A percentile compares a stretch with the other conserved stretches of the same genome.
Conservation (phyloP, 2,113 vertebrate genomes). For the Macrotus californicus region DNA sequence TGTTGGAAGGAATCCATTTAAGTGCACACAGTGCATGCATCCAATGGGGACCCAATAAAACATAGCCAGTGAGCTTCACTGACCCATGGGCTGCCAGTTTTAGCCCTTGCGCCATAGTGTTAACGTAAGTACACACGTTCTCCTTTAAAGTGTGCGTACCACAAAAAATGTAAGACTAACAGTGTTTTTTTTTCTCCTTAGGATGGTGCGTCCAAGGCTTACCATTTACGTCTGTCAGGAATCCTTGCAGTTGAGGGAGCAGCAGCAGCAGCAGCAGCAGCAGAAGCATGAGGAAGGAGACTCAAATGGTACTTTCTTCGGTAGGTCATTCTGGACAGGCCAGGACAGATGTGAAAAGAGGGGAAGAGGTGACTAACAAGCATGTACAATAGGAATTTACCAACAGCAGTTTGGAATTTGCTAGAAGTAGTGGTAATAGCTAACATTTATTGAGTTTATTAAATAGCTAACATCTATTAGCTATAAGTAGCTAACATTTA, state of each 20-base stretch:
- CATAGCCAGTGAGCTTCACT: neutral
- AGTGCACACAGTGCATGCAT: fast-evolving
- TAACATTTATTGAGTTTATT: neutral
- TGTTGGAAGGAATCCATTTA: neutral
- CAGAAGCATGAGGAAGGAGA: slow-evolving; percentile 94
- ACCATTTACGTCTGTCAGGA: slow-evolving; percentile 98
- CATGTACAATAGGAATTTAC: neutral
- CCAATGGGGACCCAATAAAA: neutral
- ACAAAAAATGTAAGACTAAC: neutral
- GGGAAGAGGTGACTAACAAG: neutral
- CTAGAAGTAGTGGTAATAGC: neutral
- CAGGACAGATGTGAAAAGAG: neutral
- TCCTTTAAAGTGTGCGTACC: neutral
- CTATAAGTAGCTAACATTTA: too few relatives aligned
- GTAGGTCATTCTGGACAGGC: slow-evolving; percentile 74
- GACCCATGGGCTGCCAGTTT: neutral
- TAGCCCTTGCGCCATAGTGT: neutral
- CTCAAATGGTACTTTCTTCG: slow-evolving; percentile 88
- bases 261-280: slow-evolving; percentile 84
- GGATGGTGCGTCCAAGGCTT: slow-evolving; percentile 92
- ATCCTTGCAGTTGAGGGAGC: slow-evolving; percentile 88
- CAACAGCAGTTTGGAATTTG: neutral
- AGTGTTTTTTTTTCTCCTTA: slow-evolving; percentile 34
- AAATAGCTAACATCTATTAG: too few relatives aligned
- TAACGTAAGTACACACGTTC: neutral